These are phyloP conservation scores for Kryptolebias ocellatus DNA, from an alignment of 2,797 vertebrate genomes.

Conservation along the genomic window DNA sequence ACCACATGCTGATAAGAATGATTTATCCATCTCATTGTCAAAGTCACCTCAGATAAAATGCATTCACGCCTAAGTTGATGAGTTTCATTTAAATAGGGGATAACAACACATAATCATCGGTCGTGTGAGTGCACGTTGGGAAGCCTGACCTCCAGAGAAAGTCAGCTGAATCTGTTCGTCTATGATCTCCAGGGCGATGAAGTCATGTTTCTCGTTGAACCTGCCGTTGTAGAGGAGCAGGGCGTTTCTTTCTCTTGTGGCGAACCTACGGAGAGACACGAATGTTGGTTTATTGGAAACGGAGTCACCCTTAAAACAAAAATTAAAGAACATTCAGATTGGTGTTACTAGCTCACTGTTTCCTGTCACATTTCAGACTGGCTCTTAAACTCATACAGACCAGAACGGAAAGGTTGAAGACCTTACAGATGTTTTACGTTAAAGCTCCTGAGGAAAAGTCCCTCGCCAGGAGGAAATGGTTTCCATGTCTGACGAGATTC, in stretches of 20 bases:
- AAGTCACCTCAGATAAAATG: conserved; percentile 41
- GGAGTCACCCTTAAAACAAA: background rate
- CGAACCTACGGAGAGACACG: conserved; percentile 83
- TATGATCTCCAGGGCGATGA: conserved; percentile 95
- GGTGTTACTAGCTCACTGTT: conserved; percentile 11
- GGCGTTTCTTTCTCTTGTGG: conserved; percentile 90
- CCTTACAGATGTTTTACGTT: conserved; percentile 33
- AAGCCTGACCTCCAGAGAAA: conserved; percentile 88
- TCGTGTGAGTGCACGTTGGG: background rate
- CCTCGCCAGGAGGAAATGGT: conserved; percentile 55
- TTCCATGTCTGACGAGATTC: conserved; percentile 45
- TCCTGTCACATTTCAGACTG: conserved; percentile 43
- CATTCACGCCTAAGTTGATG: conserved; percentile 24
- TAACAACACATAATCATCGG: conserved; percentile 10
- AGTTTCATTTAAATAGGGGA: conserved; percentile 6
- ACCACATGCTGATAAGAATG: conserved; percentile 22
- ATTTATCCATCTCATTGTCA: conserved; percentile 21
- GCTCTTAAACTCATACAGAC: conserved; percentile 53
- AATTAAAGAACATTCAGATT: background rate
- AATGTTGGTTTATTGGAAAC: background rate
- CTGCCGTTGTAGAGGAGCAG: conserved; percentile 96
- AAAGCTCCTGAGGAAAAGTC: conserved; percentile 58
- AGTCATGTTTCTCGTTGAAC: conserved; percentile 98
- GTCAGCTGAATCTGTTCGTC: conserved; percentile 96
- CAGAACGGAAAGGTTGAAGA: conserved; percentile 3